Conservation (phyloP, 2,113 vertebrate species). For the Steatornis caripensis region DNA sequence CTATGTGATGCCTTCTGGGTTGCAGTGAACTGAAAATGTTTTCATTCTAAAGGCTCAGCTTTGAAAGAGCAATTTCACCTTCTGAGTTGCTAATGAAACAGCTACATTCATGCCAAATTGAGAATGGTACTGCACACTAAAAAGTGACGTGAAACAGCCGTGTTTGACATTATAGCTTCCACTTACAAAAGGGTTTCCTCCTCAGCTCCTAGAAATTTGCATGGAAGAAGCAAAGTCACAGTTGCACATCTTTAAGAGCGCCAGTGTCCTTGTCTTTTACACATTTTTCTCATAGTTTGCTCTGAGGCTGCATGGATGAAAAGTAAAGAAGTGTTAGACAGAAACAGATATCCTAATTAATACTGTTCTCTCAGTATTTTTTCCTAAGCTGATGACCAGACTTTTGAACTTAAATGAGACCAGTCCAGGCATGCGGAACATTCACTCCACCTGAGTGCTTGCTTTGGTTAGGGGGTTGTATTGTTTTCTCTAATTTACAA, state of each 20-base stretch:
- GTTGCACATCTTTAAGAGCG: background rate
- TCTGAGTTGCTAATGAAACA: background rate
- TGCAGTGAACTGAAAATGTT: background rate
- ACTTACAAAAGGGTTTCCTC: background rate
- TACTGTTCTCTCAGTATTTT: background rate
- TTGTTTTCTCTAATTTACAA: background rate
- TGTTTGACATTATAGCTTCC: background rate
- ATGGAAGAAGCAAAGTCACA: background rate
- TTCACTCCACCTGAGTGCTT: background rate
- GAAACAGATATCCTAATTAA: background rate
- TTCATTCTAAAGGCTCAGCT: background rate
- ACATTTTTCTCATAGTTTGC: background rate
- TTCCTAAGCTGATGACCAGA: background rate
- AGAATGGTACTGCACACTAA: background rate
- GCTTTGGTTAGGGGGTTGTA: background rate
- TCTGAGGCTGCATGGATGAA: background rate
- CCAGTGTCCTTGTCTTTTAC: background rate
- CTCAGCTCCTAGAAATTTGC: background rate
- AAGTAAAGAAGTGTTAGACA: background rate
- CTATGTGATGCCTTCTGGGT: background rate
- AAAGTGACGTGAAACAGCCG: background rate
- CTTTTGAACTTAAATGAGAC: background rate
- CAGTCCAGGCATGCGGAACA: background rate
- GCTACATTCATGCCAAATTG: background rate
- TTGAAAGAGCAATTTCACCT: background rate